A percentile compares a stretch with the other conserved stretches of the same genome.
phyloP scores from a whole-genome alignment of 2,113 vertebrate genomes.

The Dendropsophus ebraccatus region DNA sequence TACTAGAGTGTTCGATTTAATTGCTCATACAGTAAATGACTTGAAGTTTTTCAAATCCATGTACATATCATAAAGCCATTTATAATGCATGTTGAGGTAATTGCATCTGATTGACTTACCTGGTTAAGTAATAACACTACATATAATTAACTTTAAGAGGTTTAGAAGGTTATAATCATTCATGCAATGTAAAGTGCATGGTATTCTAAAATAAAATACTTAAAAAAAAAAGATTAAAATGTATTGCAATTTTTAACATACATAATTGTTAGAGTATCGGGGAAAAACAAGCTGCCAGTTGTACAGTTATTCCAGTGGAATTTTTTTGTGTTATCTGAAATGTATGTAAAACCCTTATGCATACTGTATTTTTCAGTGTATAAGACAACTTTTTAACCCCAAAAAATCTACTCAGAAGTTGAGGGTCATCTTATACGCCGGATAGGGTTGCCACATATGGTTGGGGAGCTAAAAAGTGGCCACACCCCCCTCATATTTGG shows the following conservation, averaged over 20 bases:
- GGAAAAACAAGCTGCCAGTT: background rate
- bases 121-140: background rate
- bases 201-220: background rate
- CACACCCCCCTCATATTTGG: no score
- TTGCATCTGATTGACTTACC: background rate
- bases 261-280: background rate
- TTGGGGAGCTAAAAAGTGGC: no score
- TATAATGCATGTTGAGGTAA: background rate
- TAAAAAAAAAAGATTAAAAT: background rate
- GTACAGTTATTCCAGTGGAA: no score
- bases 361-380: no score
- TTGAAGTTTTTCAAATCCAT: background rate
- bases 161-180: background rate
- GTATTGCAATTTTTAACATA: background rate
- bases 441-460: no score
- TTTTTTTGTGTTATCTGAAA: no score
- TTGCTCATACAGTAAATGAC: constrained; percentile 1
- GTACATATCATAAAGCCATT: background rate
- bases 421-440: no score
- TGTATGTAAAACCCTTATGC: no score
- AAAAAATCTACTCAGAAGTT: no score
- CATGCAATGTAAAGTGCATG: background rate
- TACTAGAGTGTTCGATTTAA: background rate
- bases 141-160: constrained; percentile 4
- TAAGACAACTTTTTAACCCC: no score